These are phyloP conservation scores for Enteromius anoplus DNA, from an alignment of 2,797 vertebrate species.

Conservation along the genomic window DNA sequence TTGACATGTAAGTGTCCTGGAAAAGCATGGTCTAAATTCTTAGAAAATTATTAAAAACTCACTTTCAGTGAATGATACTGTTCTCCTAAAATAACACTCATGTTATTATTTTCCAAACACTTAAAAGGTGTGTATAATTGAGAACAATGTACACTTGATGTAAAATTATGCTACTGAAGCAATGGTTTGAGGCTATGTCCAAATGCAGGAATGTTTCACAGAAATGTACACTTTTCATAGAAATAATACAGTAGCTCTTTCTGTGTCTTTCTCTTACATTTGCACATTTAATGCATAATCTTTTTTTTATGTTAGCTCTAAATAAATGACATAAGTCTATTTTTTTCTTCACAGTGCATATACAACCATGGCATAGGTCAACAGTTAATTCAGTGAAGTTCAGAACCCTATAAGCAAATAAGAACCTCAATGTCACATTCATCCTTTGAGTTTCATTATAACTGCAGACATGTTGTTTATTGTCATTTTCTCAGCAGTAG, in stretches of 20 bases:
- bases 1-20: neutral
- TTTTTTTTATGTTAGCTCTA: neutral
- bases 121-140: constrained; percentile 5
- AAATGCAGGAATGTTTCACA: neutral
- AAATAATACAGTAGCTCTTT: constrained; percentile 1
- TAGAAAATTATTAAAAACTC: neutral
- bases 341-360: neutral
- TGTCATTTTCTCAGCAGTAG: constrained; percentile 47
- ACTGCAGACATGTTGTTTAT: constrained; percentile 38
- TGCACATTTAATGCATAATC: neutral
- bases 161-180: neutral
- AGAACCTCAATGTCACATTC: constrained; percentile 28
- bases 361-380: neutral
- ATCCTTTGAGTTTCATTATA: constrained; percentile 40
- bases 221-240: neutral
- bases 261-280: neutral
- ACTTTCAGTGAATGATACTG: neutral
- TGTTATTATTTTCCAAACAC: neutral
- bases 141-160: neutral
- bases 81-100: neutral
- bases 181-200: neutral
- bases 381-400: constrained; percentile 2
- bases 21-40: constrained; percentile 16
- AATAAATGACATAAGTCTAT: neutral
- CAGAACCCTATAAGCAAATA: constrained; percentile 29